Evolutionary conservation across 2,113 vertebrate genomes (phyloP), one percentile per base, ranked within the genome.

Genomic region (Genyomyrus donnyi): DNA sequence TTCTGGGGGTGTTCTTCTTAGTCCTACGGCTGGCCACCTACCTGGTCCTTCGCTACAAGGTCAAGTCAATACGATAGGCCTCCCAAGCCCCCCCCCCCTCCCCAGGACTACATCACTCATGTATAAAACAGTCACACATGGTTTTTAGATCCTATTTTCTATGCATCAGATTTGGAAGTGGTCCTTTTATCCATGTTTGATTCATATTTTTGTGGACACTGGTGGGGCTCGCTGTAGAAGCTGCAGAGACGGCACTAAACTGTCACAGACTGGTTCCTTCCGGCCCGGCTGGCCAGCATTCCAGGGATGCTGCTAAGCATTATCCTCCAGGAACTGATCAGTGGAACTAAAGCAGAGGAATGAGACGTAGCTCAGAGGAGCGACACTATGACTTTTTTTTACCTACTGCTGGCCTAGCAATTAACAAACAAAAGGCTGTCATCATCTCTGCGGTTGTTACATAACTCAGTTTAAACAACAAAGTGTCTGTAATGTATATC

Each of bases 1-100:
- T 98, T 91, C 94, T 99, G 91, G 98, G 97, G 21, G 95, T 97
- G 91, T 99, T 99, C 94, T 99, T 99, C n/a, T 0, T 99, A 91
- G 83, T 97, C 90, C 95, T 99, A 90, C 95, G 98, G 92, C 96
- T 99, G 53, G 94, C 98, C 93, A 99, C 98, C 3, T 99, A 99
- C 93, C 94, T 99, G 90, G 98, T 98, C 27, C 96, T 99, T 91
- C 97, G 98, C 90, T 99, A 99, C 94, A 97, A 98, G 93, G 97
- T 99, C 89, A 99, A 99, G 92, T 98, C 98, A 0, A 97, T 97
- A 95, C 98, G 98, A 96, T 99, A 97, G 94, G 17, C 46, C 5
- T 39, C 15, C 52, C 24, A 53, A 0, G 0, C 48, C 90, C 90
- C 91, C 56, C 21, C 0, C 91, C 87, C 90, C 91, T n/a, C 91